A percentile compares a stretch with the other conserved stretches of the same genome.
Conservation (phyloP, 2,888 invertebrate genomes). For the Hermaeophaga mercurialis region DNA sequence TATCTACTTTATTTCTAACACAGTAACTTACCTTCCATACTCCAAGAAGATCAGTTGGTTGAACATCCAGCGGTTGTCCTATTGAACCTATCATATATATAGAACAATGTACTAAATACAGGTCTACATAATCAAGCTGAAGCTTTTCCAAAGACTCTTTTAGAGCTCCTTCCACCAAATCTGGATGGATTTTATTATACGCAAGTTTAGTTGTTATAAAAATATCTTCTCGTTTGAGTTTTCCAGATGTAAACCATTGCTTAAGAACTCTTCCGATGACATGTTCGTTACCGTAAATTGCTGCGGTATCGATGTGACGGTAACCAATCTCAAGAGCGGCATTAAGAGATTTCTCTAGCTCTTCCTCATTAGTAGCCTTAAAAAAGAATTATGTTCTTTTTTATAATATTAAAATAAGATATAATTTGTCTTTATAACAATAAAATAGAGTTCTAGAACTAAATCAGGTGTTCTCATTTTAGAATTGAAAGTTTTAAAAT, state of each 20-base stretch:
- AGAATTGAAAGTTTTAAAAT: too few species aligned
- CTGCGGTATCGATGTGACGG: constrained; percentile 80
- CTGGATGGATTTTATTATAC: constrained; percentile 4
- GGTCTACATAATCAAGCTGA: constrained; percentile 76
- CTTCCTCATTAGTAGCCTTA: constrained; percentile 66
- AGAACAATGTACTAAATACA: constrained; percentile 80
- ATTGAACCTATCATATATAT: constrained; percentile 65
- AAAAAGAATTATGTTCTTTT: too few species aligned
- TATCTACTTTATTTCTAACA: neutral
- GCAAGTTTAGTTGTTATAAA: constrained; percentile 69
- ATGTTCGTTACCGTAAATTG: constrained; percentile 75
- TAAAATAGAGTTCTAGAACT: too few species aligned
- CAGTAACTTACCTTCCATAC: constrained; percentile 67
- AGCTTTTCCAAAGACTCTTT: constrained; percentile 69
- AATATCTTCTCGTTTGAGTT: constrained; percentile 72
- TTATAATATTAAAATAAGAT: too few species aligned
- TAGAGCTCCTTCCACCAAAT: constrained; percentile 66
- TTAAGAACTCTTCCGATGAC: constrained; percentile 73
- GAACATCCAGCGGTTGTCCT: constrained; percentile 58
- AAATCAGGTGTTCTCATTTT: too few species aligned
- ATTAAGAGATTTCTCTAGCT: constrained; percentile 68
- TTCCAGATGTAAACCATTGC: constrained; percentile 70
- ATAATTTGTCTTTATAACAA: too few species aligned
- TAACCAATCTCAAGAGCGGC: constrained; percentile 75
- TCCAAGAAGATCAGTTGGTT: constrained; percentile 70